Conservation (phyloP, 1,140 invertebrate genomes). For the Centruroides sculpturatus region DNA sequence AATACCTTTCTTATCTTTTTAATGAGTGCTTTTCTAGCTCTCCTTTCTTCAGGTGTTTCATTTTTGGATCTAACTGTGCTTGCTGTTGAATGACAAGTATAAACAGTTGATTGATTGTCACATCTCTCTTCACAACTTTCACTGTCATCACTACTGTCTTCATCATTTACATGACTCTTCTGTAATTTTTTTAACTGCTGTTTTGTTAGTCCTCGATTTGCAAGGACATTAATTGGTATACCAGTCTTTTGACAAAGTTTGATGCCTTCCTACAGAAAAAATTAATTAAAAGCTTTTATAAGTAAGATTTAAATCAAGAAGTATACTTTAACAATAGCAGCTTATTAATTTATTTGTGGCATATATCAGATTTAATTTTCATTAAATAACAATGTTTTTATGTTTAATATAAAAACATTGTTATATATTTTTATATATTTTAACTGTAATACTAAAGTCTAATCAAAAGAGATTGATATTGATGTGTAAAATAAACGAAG, state of each 20-base stretch:
- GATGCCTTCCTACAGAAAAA: neutral
- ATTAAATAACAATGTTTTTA: too few species aligned
- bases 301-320: too few species aligned
- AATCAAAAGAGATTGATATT: too few species aligned
- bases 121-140: neutral
- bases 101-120: neutral
- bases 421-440: too few species aligned
- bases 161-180: neutral
- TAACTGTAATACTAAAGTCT: too few species aligned
- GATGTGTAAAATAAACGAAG: too few species aligned
- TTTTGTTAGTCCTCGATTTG: neutral
- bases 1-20: constrained; percentile 60
- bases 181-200: neutral
- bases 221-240: neutral
- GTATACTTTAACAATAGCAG: too few species aligned
- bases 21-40: constrained; percentile 58
- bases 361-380: too few species aligned
- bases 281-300: neutral
- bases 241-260: neutral
- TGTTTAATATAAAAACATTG: too few species aligned
- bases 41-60: constrained; percentile 68
- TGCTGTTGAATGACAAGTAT: constrained; percentile 45
- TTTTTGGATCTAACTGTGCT: constrained; percentile 56
- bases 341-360: too few species aligned
- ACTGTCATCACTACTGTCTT: too few species aligned